Evolutionary conservation across 1,140 invertebrate species (phyloP).

Genomic region (Monochamus saltuarius): DNA sequence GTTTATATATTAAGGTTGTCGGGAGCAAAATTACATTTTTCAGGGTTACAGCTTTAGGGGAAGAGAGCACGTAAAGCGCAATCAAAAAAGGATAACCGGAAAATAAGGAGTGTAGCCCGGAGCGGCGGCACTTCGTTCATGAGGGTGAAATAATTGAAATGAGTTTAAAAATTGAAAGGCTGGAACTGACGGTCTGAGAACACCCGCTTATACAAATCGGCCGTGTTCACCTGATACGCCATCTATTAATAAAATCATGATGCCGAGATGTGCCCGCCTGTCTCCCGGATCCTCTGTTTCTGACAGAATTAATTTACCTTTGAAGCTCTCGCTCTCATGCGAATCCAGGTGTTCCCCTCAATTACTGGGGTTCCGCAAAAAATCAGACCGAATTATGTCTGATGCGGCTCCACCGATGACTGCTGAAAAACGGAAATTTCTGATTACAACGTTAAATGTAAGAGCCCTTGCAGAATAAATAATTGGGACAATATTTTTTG

Average conservation of each 20-base stretch:
- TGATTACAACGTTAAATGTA: no score
- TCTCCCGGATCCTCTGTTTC: slow-evolving; percentile 29
- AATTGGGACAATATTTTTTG: no score
- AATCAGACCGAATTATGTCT: no score
- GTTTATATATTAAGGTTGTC: no score
- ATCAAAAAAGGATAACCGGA: not conserved
- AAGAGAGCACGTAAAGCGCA: not conserved
- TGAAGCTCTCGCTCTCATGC: slow-evolving; percentile 31
- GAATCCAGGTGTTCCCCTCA: slow-evolving; percentile 3
- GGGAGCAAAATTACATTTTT: no score
- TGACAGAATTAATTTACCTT: slow-evolving; percentile 43
- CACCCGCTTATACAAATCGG: slow-evolving; percentile 34
- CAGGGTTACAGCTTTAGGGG: no score
- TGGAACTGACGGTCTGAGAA: slow-evolving; percentile 41
- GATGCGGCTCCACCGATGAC: no score
- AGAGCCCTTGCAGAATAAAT: no score
- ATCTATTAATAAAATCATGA: slow-evolving; percentile 47
- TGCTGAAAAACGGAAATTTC: no score
- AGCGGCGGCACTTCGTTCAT: slow-evolving; percentile 8
- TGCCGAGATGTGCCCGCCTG: slow-evolving; percentile 21
- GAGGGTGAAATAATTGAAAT: slow-evolving; percentile 34
- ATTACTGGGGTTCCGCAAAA: no score
- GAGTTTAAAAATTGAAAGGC: slow-evolving; percentile 43
- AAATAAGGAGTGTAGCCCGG: not conserved
- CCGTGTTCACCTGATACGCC: slow-evolving; percentile 39